A percentile compares a stretch with the other conserved stretches of the same genome.
Evolutionary conservation across 2,888 invertebrate genomes (phyloP).

Genomic region (Lampropteryx suffumata): DNA sequence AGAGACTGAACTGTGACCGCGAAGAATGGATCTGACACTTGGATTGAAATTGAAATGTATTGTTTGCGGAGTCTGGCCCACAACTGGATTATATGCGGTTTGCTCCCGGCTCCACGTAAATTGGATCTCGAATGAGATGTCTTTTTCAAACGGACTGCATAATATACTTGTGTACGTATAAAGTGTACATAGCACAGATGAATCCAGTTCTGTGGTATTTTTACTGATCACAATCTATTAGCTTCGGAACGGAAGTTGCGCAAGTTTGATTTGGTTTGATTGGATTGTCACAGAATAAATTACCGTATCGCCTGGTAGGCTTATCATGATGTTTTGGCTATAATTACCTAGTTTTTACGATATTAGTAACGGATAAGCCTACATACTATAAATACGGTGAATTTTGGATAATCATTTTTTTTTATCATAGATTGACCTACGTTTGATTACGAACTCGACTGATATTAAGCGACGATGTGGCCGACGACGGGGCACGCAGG

Average conservation of each 20-base stretch:
- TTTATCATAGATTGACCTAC: no score
- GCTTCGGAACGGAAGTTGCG: slow-evolving; percentile 15
- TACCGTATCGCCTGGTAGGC: slow-evolving; percentile 14
- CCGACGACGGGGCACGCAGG: no score
- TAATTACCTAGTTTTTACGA: no score
- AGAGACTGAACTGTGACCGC: slow-evolving; percentile 37
- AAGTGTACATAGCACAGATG: slow-evolving; percentile 9
- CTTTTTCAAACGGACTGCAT: slow-evolving; percentile 55
- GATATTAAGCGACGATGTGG: no score
- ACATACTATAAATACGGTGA: no score
- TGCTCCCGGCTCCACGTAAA: slow-evolving; percentile 57
- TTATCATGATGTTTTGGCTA: slow-evolving; percentile 1
- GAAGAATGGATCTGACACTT: slow-evolving; percentile 48
- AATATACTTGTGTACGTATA: slow-evolving; percentile 38
- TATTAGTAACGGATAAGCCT: no score
- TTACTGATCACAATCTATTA: slow-evolving; percentile 18
- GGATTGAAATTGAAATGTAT: slow-evolving; percentile 74
- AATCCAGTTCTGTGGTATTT: slow-evolving; percentile 17
- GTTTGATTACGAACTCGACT: no score
- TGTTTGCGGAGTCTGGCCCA: slow-evolving; percentile 66
- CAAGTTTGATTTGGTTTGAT: slow-evolving; percentile 25
- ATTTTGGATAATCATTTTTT: no score
- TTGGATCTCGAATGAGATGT: slow-evolving; percentile 71
- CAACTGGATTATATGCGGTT: slow-evolving; percentile 63
- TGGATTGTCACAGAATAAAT: slow-evolving; percentile 24